Evolutionary conservation across 2,888 invertebrate species (phyloP), one percentile per base, ranked within the genome.

Genomic region (Germaria angustata): DNA sequence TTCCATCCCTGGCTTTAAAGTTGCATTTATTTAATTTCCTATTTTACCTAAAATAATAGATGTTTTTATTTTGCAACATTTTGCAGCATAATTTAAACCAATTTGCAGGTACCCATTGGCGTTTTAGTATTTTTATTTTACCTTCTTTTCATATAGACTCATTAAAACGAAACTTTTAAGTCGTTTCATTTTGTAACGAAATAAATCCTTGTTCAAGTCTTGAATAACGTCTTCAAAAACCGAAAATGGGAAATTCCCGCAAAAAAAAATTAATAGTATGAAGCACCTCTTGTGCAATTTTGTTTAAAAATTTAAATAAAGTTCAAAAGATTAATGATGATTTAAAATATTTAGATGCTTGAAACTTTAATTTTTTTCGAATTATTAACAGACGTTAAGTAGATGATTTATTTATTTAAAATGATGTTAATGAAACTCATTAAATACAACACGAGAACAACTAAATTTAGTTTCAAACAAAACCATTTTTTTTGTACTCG

Each of bases 141-240:
- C n/a, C n/a, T 2, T 22, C 1, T 39, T 9, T 39, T 9, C 4
- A 22, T 32, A 39, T 11, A 17, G 11, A 11, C 6, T 4, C 34
- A 49, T 20, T 66, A 36, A 22, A 66, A 51, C 24, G 4, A 44
- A 44, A 55, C n/a, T 17, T 69, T 46, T 65, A 71, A 71, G 63
- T 78, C 63, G 66, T 76, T 57, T 49, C 20, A 17, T 65, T 75
- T 65, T 65, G 22, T 55, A 55, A 55, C 13, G 22, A 34, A 73
- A 55, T 75, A 39, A 44, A 73, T 65, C 32, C 34, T 46, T 44
- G 6, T 36, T 22, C 2, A 36, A 15, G 15, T 46, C 22, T 71
- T 46, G n/a, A 8, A 17, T 17, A 59, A 39, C 59, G 24, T 59
- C 39, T 59, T 71, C 39, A 34, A 5, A 69, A 44, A 69, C 13